Percentiles rank a stretch among this genome's conserved stretches.
phyloP scores from a whole-genome alignment of 2,888 invertebrate genomes.

The Formica aserva region DNA sequence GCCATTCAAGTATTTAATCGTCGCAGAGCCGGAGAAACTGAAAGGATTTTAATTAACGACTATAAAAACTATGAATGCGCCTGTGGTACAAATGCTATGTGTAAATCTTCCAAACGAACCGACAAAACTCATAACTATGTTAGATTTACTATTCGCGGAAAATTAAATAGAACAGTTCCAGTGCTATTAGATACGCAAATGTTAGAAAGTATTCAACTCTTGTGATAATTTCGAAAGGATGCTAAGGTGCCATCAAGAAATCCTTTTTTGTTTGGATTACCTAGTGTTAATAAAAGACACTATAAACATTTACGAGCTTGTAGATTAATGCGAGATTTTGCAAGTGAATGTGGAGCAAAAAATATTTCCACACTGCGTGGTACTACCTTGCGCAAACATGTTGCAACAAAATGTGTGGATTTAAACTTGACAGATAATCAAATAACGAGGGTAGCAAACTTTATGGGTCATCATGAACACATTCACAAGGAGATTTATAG shows the following conservation, averaged over 20 bases:
- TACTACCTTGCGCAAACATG: background rate
- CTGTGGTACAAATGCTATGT: background rate
- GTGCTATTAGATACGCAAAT: too few species aligned
- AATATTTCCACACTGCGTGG: background rate
- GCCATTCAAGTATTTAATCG: constrained; percentile 13
- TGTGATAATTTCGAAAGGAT: background rate
- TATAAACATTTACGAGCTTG: background rate
- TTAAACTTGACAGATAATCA: constrained; percentile 11
- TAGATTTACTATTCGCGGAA: too few species aligned
- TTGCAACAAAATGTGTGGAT: constrained; percentile 20
- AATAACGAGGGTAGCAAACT: background rate
- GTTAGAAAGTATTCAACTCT: too few species aligned
- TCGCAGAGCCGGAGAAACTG: background rate
- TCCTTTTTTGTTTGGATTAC: too few species aligned
- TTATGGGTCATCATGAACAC: constrained; percentile 2
- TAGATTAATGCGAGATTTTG: background rate
- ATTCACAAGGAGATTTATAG: background rate
- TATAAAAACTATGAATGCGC: constrained; percentile 6
- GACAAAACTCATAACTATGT: background rate
- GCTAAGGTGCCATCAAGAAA: background rate
- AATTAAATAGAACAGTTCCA: too few species aligned
- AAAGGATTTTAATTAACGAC: constrained; percentile 5
- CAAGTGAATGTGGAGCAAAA: constrained; percentile 11
- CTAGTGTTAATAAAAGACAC: too few species aligned
- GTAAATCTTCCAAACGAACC: background rate